These are phyloP conservation scores for Cylloceria caligata DNA, from an alignment of 2,888 invertebrate species.

Conservation along the genomic window DNA sequence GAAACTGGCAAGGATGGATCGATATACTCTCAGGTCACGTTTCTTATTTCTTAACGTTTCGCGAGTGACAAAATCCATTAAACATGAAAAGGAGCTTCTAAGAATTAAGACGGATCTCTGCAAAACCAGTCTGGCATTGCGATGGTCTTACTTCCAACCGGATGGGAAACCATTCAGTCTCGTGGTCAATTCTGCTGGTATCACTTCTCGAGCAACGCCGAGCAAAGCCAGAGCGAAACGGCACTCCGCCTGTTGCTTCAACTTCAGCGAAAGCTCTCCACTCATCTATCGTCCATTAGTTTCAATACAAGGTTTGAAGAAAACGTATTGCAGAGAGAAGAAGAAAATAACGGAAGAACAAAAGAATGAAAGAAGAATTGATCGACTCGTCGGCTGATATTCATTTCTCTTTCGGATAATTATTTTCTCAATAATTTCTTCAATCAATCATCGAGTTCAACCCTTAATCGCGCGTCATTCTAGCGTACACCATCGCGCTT, in stretches of 20 bases:
- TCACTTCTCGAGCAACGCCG: neutral
- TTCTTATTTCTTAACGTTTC: neutral
- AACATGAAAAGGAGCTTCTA: neutral
- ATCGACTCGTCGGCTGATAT: slow-evolving; percentile 12
- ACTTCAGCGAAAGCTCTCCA: slow-evolving; percentile 13
- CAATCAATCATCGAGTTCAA: slow-evolving; percentile 55
- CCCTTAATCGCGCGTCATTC: slow-evolving; percentile 15
- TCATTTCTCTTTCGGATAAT: slow-evolving; percentile 31
- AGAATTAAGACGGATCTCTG: neutral
- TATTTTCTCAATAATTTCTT: slow-evolving; percentile 51
- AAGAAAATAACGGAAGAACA: neutral
- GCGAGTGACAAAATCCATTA: neutral
- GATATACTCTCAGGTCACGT: neutral
- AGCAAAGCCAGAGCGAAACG: neutral
- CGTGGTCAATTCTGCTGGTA: slow-evolving; percentile 1
- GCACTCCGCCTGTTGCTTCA: slow-evolving; percentile 34
- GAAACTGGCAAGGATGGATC: slow-evolving; percentile 10
- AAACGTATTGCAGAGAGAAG: neutral
- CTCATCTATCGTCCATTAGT: slow-evolving; percentile 34
- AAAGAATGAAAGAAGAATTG: slow-evolving; percentile 23
- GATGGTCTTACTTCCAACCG: neutral
- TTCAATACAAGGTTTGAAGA: slow-evolving; percentile 3
- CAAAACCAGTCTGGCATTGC: neutral
- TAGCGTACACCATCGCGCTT: neutral
- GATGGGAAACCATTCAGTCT: slow-evolving; percentile 26